These are phyloP conservation scores for Simalia tracyae DNA, from an alignment of 2,797 vertebrate genomes.

Conservation along the genomic window DNA sequence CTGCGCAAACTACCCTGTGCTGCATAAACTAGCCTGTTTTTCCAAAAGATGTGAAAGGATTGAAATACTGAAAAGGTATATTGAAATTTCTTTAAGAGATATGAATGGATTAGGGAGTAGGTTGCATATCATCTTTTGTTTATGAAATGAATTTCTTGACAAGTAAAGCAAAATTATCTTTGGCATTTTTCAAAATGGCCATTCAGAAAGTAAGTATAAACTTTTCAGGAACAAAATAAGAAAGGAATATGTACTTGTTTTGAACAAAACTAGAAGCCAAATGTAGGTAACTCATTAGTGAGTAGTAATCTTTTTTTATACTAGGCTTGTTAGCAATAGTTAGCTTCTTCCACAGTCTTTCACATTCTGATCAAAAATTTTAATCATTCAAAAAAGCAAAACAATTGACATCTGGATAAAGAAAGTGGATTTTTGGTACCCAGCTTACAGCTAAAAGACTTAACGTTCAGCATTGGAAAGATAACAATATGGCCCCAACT, in stretches of 20 bases:
- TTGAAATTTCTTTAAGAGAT: conserved; percentile 30
- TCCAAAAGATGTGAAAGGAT: too few relatives aligned
- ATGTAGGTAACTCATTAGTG: conserved; percentile 26
- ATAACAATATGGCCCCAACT: not conserved
- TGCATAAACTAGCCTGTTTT: not conserved
- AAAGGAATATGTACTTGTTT: conserved; percentile 32
- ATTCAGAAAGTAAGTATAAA: not conserved
- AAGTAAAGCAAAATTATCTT: not conserved
- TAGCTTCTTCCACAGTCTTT: not conserved
- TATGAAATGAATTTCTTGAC: conserved; percentile 31
- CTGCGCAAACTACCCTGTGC: not conserved
- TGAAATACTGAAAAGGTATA: not conserved
- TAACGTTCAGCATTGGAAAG: not conserved
- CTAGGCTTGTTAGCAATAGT: not conserved
- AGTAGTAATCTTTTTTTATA: conserved; percentile 5
- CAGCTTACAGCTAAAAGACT: not conserved
- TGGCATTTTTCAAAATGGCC: conserved; percentile 18
- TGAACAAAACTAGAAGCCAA: conserved; percentile 17
- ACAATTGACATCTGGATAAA: not conserved
- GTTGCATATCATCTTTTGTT: not conserved
- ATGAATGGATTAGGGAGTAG: conserved; percentile 44
- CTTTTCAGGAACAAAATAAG: not conserved
- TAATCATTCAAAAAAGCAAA: not conserved
- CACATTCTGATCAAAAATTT: too few relatives aligned
- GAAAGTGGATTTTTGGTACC: not conserved